Evolutionary conservation across 1,140 invertebrate genomes (phyloP).

Genomic region (Drosophila baimaii): DNA sequence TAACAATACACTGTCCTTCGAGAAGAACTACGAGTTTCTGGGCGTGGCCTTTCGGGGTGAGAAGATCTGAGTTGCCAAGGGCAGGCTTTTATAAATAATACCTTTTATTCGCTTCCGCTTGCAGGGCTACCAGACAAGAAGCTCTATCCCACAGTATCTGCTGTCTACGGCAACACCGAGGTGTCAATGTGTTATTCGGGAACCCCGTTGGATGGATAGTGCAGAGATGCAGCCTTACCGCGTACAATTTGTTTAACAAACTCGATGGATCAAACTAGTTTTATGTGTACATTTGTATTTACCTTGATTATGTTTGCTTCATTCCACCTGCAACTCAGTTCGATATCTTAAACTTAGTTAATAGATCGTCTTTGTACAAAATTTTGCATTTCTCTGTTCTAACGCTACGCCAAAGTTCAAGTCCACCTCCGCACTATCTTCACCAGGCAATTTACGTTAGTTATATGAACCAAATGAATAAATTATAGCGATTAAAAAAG

Average conservation of each 20-base stretch:
- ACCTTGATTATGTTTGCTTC: conserved; percentile 36
- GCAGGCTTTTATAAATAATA: not conserved
- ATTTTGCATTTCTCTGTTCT: conserved; percentile 66
- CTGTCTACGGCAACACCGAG: conserved; percentile 99
- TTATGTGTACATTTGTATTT: conserved; percentile 46
- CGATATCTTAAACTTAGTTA: conserved; percentile 51
- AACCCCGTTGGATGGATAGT: conserved; percentile 95
- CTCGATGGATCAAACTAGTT: conserved; percentile 39
- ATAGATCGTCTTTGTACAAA: conserved; percentile 67
- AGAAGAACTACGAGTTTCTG: conserved; percentile 99
- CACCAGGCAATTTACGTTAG: conserved; percentile 60
- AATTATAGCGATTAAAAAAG: conserved; percentile 65
- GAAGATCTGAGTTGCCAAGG: not conserved
- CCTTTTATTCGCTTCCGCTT: conserved; percentile 71
- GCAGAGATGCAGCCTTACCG: conserved; percentile 58
- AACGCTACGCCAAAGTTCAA: conserved; percentile 65
- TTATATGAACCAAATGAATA: conserved; percentile 72
- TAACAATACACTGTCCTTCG: conserved; percentile 98
- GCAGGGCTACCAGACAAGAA: conserved; percentile 95
- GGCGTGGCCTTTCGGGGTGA: conserved; percentile 98
- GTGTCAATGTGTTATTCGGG: conserved; percentile 99
- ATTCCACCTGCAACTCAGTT: conserved; percentile 49
- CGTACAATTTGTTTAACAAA: conserved; percentile 68
- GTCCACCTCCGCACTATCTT: conserved; percentile 49
- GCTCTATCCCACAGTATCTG: conserved; percentile 97